Evolutionary conservation across 2,888 invertebrate genomes (phyloP).

Genomic region (Lochmaea crataegi): DNA sequence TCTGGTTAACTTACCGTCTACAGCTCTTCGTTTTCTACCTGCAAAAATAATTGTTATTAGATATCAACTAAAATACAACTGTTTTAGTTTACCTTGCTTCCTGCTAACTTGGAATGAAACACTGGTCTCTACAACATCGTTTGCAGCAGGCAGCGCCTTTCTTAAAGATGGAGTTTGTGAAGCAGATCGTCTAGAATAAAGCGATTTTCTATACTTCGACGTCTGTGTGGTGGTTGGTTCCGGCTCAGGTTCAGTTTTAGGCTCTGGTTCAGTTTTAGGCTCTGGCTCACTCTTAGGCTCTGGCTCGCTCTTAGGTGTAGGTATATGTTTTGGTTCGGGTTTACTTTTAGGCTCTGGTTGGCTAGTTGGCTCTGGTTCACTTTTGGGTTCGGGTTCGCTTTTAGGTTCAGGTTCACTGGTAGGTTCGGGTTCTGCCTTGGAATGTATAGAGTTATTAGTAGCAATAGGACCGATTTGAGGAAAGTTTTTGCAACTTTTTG

Average conservation of each 20-base stretch:
- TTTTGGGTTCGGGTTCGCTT: slow-evolving; percentile 61
- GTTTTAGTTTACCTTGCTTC: slow-evolving; percentile 65
- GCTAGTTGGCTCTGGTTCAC: slow-evolving; percentile 58
- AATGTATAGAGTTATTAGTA: slow-evolving; percentile 45
- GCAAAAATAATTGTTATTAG: not conserved
- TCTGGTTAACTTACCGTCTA: slow-evolving; percentile 18
- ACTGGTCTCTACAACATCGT: slow-evolving; percentile 82
- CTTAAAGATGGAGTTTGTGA: slow-evolving; percentile 49
- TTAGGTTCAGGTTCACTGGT: slow-evolving; percentile 63
- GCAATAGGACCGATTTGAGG: slow-evolving; percentile 70
- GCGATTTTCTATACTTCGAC: slow-evolving; percentile 58
- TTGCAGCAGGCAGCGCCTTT: slow-evolving; percentile 56
- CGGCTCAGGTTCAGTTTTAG: slow-evolving; percentile 56
- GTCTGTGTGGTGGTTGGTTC: slow-evolving; percentile 56
- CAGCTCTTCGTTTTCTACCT: slow-evolving; percentile 30
- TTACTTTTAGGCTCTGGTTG: slow-evolving; percentile 50
- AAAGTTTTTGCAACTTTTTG: slow-evolving; percentile 83
- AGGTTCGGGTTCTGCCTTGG: slow-evolving; percentile 56
- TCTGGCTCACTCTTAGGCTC: slow-evolving; percentile 61
- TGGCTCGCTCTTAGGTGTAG: slow-evolving; percentile 63
- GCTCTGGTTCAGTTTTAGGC: too few relatives aligned
- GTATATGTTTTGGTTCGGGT: slow-evolving; percentile 64
- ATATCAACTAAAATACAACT: slow-evolving; percentile 1
- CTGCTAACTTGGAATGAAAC: slow-evolving; percentile 81
- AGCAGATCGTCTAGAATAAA: slow-evolving; percentile 61